Conservation (phyloP, 1,140 invertebrate genomes). For the Radopholus similis region DNA sequence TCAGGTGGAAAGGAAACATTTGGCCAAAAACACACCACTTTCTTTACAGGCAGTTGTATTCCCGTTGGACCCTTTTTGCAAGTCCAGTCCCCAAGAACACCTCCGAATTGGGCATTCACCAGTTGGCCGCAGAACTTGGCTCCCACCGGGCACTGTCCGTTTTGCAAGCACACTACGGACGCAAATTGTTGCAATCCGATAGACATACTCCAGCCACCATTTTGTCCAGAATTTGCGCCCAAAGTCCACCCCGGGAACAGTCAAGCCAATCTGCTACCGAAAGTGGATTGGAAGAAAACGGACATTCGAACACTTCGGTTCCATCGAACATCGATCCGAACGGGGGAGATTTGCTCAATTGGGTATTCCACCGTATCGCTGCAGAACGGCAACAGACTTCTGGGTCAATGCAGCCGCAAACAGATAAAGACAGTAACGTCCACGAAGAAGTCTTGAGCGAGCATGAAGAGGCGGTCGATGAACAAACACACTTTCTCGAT, state of each 20-base stretch:
- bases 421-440: background rate
- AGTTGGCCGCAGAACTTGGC: slow-evolving; percentile 27
- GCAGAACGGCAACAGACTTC: slow-evolving; percentile 3
- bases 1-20: background rate
- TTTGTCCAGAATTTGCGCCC: background rate
- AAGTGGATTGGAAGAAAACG: background rate
- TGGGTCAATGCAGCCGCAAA: background rate
- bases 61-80: slow-evolving; percentile 21
- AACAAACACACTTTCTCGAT: background rate
- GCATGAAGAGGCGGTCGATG: background rate
- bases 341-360: background rate
- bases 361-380: slow-evolving; percentile 8
- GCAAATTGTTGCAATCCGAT: background rate
- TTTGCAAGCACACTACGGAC: slow-evolving; percentile 23
- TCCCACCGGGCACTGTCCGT: slow-evolving; percentile 22
- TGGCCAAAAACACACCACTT: background rate
- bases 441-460: background rate
- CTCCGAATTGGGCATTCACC: slow-evolving; percentile 22
- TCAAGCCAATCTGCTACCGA: background rate
- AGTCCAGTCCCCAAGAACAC: background rate
- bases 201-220: background rate
- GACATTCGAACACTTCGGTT: background rate
- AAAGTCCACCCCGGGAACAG: background rate
- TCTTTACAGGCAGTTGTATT: slow-evolving; percentile 24
- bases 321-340: background rate